Evolutionary conservation across 2,797 vertebrate genomes (phyloP).

Genomic region (Poecilia picta): DNA sequence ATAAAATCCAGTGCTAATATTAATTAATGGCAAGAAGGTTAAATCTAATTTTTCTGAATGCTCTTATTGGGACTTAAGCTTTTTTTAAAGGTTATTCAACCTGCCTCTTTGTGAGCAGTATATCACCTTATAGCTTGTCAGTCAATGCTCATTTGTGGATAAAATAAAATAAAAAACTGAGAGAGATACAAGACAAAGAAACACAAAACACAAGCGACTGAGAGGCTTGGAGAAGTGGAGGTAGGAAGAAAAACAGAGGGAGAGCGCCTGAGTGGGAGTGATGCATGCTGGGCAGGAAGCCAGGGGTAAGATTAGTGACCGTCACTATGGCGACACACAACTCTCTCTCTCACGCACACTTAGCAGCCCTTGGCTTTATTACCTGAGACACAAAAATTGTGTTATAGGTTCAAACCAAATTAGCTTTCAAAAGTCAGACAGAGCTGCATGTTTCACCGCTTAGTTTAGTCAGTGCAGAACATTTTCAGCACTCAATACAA

Average conservation of each 20-base stretch:
- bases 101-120: background rate
- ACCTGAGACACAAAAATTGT: constrained; percentile 31
- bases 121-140: background rate
- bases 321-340: constrained; percentile 72
- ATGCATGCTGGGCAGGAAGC: constrained; percentile 75
- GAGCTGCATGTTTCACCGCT: background rate
- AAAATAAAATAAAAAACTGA: constrained; percentile 13
- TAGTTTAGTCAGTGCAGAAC: background rate
- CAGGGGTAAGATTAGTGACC: constrained; percentile 74
- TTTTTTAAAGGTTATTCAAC: background rate
- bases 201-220: constrained; percentile 16
- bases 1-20: background rate
- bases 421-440: background rate
- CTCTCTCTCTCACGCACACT: constrained; percentile 34
- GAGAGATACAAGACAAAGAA: constrained; percentile 14
- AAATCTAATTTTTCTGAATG: background rate
- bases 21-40: background rate
- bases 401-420: constrained; percentile 15
- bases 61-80: background rate
- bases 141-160: background rate
- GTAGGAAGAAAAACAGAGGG: constrained; percentile 50
- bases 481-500: background rate
- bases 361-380: constrained; percentile 24
- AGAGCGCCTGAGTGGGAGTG: constrained; percentile 71
- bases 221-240: constrained; percentile 34